These are phyloP conservation scores for Mastomys natalensis DNA, from an alignment of 2,113 vertebrate genomes.

Conservation along the genomic window DNA sequence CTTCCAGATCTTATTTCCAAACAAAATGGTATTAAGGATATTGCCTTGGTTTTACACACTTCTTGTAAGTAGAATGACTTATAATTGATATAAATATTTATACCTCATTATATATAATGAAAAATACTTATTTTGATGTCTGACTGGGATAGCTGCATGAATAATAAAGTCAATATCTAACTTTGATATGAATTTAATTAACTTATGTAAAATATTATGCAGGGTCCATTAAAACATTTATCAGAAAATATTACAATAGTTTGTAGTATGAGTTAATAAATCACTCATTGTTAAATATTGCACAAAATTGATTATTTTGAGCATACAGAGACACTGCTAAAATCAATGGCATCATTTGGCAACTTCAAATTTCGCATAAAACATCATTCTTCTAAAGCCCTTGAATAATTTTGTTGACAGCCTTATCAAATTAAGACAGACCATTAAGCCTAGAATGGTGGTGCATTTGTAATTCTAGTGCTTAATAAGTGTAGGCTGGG, in stretches of 20 bases:
- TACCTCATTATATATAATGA: not conserved
- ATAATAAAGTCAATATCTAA: not conserved
- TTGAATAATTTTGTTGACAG: not conserved
- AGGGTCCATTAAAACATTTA: not conserved
- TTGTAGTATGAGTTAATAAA: not conserved
- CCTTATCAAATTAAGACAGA: not conserved
- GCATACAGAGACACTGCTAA: not conserved
- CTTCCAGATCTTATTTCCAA: not conserved
- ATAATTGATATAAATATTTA: not conserved
- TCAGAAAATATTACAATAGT: not conserved
- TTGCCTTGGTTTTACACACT: not conserved
- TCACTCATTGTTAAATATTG: not conserved
- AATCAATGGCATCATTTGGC: not conserved
- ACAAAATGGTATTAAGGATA: not conserved
- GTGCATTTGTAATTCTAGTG: not conserved
- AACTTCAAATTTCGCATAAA: not conserved
- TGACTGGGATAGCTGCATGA: not conserved
- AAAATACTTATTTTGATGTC: constrained; percentile 17
- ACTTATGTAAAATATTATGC: not conserved
- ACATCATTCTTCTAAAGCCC: not conserved
- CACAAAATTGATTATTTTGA: not conserved
- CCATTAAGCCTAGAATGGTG: not conserved
- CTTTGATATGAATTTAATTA: not conserved
- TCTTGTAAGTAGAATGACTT: not conserved
- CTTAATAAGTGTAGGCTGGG: not conserved